Evolutionary conservation across 2,888 invertebrate species (phyloP).

Genomic region (Dryocosmus kuriphilus): DNA sequence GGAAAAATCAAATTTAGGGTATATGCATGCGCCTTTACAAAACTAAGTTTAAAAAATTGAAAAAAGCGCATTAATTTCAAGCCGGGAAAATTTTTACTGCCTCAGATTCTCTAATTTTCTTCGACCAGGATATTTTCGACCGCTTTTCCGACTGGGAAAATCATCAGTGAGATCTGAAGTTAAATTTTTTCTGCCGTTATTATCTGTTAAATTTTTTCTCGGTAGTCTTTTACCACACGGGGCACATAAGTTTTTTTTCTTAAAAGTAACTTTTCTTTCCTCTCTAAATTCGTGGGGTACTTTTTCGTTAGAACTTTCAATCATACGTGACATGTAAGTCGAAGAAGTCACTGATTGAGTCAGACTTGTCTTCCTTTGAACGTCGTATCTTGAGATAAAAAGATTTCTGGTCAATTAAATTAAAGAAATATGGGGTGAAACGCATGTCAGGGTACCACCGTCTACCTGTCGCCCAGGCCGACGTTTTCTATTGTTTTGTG

Average conservation of each 20-base stretch:
- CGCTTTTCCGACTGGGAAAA: not conserved
- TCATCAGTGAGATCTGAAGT: not conserved
- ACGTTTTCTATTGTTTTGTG: too few relatives aligned
- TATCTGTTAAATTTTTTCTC: not conserved
- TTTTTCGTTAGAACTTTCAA: not conserved
- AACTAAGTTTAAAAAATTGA: not conserved
- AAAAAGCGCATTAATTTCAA: not conserved
- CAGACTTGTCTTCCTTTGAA: not conserved
- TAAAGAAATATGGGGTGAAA: too few relatives aligned
- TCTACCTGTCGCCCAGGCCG: too few relatives aligned
- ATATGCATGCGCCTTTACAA: too few relatives aligned
- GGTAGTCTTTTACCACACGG: slow-evolving; percentile 14
- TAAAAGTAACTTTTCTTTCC: not conserved
- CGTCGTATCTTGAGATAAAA: not conserved
- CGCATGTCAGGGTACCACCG: too few relatives aligned
- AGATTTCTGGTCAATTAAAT: not conserved
- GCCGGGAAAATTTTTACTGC: not conserved
- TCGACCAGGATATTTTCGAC: not conserved
- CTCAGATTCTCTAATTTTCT: not conserved
- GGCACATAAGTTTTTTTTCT: not conserved
- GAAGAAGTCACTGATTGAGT: not conserved
- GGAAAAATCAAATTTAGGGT: too few relatives aligned
- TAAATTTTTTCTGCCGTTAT: not conserved
- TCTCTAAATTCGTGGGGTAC: not conserved
- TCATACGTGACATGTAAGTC: not conserved